These are phyloP conservation scores for Drosophila watanabei DNA, from an alignment of 1,140 invertebrate species.

Conservation along the genomic window DNA sequence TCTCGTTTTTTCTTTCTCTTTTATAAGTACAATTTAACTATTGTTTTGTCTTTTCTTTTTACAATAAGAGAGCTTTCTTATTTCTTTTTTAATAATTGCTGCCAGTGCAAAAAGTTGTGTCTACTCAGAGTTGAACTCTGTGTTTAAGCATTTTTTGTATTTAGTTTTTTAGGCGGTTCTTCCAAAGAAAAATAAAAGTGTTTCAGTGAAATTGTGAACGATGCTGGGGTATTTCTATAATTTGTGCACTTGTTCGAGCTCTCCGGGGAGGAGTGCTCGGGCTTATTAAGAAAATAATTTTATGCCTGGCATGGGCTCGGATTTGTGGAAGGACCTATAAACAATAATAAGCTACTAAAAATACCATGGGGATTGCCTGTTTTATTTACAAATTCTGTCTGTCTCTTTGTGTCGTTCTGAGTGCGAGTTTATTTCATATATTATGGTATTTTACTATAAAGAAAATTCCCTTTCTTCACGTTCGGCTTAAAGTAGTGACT, in stretches of 20 bases:
- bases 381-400: conserved; percentile 74
- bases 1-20: conserved; percentile 55
- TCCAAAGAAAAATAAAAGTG: conserved; percentile 78
- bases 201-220: conserved; percentile 66
- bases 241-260: conserved; percentile 53
- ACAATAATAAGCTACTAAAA: conserved; percentile 75
- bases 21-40: conserved; percentile 85
- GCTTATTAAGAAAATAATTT: conserved; percentile 74
- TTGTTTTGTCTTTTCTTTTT: conserved; percentile 76
- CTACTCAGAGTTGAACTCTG: conserved; percentile 52
- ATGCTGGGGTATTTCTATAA: conserved; percentile 41
- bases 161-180: conserved; percentile 18
- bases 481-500: conserved; percentile 85
- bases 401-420: conserved; percentile 45
- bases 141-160: conserved; percentile 19
- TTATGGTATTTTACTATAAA: conserved; percentile 67
- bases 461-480: conserved; percentile 57
- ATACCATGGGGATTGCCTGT: conserved; percentile 63
- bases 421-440: conserved; percentile 52
- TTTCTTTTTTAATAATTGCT: conserved; percentile 70
- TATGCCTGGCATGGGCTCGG: conserved; percentile 65
- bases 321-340: conserved; percentile 63
- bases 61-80: conserved; percentile 54
- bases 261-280: conserved; percentile 12
- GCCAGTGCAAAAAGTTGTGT: conserved; percentile 84